Evolutionary conservation across 2,797 vertebrate genomes (phyloP).

Genomic region (Thaleichthys pacificus): DNA sequence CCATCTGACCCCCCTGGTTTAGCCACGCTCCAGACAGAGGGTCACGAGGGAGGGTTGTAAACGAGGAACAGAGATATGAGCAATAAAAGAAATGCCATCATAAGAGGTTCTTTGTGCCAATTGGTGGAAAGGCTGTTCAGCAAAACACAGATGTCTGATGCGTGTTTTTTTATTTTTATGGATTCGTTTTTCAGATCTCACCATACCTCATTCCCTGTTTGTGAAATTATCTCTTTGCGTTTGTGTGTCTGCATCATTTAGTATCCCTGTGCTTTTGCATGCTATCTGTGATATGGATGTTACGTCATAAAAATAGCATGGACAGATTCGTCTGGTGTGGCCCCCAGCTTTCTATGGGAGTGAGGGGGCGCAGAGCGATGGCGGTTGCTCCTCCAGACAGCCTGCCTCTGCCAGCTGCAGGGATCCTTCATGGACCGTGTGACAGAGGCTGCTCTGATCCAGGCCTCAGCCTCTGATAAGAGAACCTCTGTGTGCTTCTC

Average conservation of each 20-base stretch:
- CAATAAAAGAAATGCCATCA: not conserved
- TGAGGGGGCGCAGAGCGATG: not conserved
- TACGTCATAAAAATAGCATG: not conserved
- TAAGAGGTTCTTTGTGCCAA: not conserved
- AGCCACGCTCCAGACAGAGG: not conserved
- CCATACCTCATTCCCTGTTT: not conserved
- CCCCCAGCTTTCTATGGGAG: not conserved
- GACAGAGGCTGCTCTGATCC: slow-evolving; percentile 20
- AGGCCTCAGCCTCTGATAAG: not conserved
- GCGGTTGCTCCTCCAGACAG: not conserved
- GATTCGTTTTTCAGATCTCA: not conserved
- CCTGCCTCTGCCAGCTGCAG: slow-evolving; percentile 20
- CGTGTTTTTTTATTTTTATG: not conserved
- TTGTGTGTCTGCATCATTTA: too few species aligned
- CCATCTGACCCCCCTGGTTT: not conserved
- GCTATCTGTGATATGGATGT: not conserved
- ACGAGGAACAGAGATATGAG: not conserved
- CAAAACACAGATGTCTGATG: not conserved
- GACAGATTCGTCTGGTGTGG: not conserved
- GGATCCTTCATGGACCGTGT: slow-evolving; percentile 20
- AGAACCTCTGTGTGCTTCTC: slow-evolving; percentile 15
- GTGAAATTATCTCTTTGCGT: not conserved
- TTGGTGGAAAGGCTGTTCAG: not conserved
- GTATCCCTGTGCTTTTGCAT: not conserved
- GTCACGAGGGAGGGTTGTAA: not conserved